phyloP scores from a whole-genome alignment of 1,140 invertebrate species.

The Lutraria rhynchaena region DNA sequence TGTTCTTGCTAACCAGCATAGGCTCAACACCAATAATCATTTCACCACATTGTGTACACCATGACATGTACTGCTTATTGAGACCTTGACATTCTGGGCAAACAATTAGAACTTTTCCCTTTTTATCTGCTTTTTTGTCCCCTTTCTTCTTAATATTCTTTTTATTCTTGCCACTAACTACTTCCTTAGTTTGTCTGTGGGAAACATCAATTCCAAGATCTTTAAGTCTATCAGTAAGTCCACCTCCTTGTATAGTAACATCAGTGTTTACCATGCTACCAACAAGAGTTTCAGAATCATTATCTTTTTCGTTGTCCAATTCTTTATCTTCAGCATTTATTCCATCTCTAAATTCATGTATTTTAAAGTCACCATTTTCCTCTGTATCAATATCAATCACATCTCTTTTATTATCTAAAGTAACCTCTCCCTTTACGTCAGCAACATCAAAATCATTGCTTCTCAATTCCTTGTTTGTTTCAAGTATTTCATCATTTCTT shows the following conservation, averaged over 20 bases:
- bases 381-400: too few relatives aligned
- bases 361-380: neutral
- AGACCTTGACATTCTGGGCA: conserved; percentile 76
- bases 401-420: too few relatives aligned
- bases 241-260: conserved; percentile 70
- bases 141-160: conserved; percentile 45
- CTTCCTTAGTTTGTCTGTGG: conserved; percentile 23
- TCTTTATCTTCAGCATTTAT: neutral
- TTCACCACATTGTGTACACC: conserved; percentile 78
- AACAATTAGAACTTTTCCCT: conserved; percentile 66
- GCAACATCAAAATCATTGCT: neutral
- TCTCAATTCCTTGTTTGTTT: neutral
- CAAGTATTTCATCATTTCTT: neutral
- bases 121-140: conserved; percentile 32
- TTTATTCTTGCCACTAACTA: conserved; percentile 30
- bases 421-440: too few relatives aligned
- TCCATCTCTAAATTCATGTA: too few relatives aligned
- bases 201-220: conserved; percentile 69
- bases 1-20: conserved; percentile 64
- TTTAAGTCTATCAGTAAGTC: conserved; percentile 74
- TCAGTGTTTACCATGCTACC: conserved; percentile 63
- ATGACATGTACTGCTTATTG: conserved; percentile 77
- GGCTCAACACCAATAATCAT: conserved; percentile 76
- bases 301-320: conserved; percentile 1
- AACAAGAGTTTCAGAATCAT: conserved; percentile 61